phyloP scores from a whole-genome alignment of 64 coral and sea anemone genomes.

The Dendronephthya gigantea region DNA sequence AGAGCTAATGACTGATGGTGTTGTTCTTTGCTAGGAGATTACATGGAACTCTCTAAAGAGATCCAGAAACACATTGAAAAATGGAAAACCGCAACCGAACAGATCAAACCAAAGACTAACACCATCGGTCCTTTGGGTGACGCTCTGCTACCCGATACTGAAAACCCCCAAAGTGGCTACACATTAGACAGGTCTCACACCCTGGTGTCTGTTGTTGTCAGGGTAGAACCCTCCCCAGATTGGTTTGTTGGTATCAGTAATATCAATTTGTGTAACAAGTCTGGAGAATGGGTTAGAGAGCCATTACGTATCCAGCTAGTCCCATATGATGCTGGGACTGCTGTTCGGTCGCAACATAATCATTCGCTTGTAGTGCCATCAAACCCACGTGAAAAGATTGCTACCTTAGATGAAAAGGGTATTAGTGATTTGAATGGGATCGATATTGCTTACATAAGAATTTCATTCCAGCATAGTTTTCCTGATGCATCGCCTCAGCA shows the following conservation, averaged over 20 bases:
- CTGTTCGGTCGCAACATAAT: not conserved
- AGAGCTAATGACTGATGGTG: not conserved
- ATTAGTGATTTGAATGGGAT: not conserved
- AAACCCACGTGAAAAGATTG: not conserved
- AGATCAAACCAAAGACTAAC: not conserved
- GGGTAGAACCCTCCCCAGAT: not conserved
- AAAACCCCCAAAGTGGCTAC: not conserved
- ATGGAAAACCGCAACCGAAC: not conserved
- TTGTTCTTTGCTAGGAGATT: not conserved
- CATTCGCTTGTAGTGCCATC: not conserved
- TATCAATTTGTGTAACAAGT: not conserved
- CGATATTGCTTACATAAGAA: not conserved
- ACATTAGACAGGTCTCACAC: not conserved
- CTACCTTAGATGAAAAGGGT: not conserved
- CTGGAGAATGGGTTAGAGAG: not conserved
- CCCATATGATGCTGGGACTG: constrained; percentile 6
- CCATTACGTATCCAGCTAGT: not conserved
- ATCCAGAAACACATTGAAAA: constrained; percentile 17
- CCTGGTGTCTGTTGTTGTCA: not conserved
- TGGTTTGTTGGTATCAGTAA: not conserved
- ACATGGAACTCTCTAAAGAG: not conserved
- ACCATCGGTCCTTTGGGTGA: not conserved
- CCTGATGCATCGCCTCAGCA: not conserved
- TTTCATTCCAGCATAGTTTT: not conserved
- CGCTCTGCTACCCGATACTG: not conserved